Percentiles rank a stretch among this genome's conserved stretches.
Evolutionary conservation across 2,888 invertebrate genomes (phyloP).

Genomic region (Byasa hedistus): DNA sequence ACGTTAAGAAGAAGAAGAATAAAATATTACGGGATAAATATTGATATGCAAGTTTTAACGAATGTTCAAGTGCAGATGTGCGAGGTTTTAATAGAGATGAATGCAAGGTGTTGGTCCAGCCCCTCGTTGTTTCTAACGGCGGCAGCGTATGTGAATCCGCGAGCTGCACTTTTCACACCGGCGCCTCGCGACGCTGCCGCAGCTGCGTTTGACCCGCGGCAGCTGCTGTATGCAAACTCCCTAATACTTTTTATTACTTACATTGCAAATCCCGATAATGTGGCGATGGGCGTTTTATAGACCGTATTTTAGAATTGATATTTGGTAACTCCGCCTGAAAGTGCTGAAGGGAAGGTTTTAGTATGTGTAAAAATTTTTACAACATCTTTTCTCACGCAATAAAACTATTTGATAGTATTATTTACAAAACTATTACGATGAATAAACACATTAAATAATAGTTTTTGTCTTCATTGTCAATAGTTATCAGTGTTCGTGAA

Average conservation of each 20-base stretch:
- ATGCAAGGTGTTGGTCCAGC: slow-evolving; percentile 57
- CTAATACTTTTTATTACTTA: slow-evolving; percentile 71
- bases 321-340: slow-evolving; percentile 28
- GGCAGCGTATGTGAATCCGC: slow-evolving; percentile 67
- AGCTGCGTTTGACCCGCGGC: slow-evolving; percentile 58
- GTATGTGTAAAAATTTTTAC: not conserved
- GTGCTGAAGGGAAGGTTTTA: slow-evolving; percentile 4
- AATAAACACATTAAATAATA: not conserved
- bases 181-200: slow-evolving; percentile 45
- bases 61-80: not conserved
- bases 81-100: not conserved
- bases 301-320: slow-evolving; percentile 40
- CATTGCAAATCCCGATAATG: slow-evolving; percentile 37
- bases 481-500: too few species aligned
- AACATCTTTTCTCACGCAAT: slow-evolving; percentile 14
- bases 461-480: too few species aligned
- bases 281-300: slow-evolving; percentile 46
- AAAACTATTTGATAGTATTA: slow-evolving; percentile 6
- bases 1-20: too few species aligned
- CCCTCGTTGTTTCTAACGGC: slow-evolving; percentile 56
- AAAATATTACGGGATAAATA: too few species aligned
- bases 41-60: not conserved
- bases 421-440: not conserved
- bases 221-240: slow-evolving; percentile 71
- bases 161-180: slow-evolving; percentile 69